Evolutionary conservation across 1,140 invertebrate genomes (phyloP).

Genomic region (Helicoverpa zea): DNA sequence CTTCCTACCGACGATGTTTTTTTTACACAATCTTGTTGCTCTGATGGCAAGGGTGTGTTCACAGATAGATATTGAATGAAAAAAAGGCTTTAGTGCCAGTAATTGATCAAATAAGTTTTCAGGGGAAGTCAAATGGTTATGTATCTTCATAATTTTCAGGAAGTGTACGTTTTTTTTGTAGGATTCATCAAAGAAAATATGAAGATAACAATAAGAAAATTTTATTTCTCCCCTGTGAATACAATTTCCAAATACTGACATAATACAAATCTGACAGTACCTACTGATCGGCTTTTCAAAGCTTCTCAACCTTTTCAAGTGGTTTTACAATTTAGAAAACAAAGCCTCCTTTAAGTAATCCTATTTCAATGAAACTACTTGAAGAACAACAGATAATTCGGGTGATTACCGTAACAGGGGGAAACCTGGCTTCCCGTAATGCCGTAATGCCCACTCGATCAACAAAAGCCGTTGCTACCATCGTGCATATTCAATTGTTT

Average conservation of each 20-base stretch:
- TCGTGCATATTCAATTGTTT: slow-evolving; percentile 69
- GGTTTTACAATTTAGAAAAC: slow-evolving; percentile 10
- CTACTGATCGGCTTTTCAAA: neutral
- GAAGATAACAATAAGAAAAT: neutral
- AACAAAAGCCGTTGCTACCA: slow-evolving; percentile 55
- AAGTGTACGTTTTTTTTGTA: too few species aligned
- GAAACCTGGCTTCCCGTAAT: slow-evolving; percentile 52
- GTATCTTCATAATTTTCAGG: too few species aligned
- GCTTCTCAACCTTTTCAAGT: neutral
- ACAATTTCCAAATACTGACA: neutral
- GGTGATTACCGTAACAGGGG: slow-evolving; percentile 48
- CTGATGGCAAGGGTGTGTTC: slow-evolving; percentile 72
- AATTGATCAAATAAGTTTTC: too few species aligned
- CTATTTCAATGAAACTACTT: slow-evolving; percentile 4
- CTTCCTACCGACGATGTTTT: slow-evolving; percentile 86
- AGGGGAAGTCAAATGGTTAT: too few species aligned
- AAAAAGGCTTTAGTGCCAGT: neutral
- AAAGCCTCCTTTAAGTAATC: slow-evolving; percentile 7
- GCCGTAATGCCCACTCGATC: slow-evolving; percentile 58
- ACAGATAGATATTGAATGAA: slow-evolving; percentile 54
- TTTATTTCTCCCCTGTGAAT: neutral
- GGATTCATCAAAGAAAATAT: neutral
- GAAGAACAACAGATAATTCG: slow-evolving; percentile 45
- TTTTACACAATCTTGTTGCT: slow-evolving; percentile 86
- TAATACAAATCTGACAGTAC: neutral